Conservation (phyloP, 2,888 invertebrate species). For the Ligdia adustata region DNA sequence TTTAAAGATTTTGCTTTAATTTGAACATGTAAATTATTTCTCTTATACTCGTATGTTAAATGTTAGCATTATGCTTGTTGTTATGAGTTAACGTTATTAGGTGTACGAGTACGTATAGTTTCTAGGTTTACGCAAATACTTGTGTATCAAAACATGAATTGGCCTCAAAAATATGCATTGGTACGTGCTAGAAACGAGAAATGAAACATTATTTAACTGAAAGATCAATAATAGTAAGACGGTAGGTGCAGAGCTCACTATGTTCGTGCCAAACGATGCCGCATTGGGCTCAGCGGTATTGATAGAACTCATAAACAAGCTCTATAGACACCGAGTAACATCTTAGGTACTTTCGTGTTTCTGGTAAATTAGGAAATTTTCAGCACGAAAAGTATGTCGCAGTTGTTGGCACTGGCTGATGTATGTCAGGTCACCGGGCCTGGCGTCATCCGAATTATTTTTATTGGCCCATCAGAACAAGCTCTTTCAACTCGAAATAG, state of each 20-base stretch:
- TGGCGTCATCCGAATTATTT: slow-evolving; percentile 67
- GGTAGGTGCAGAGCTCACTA: slow-evolving; percentile 1
- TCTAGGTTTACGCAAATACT: no score
- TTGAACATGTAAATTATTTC: no score
- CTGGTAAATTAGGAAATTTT: slow-evolving; percentile 53
- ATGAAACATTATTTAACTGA: neutral
- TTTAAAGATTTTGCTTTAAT: no score
- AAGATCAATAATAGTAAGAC: slow-evolving; percentile 6
- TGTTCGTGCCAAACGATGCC: slow-evolving; percentile 6
- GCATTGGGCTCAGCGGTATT: slow-evolving; percentile 7
- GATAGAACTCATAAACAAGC: slow-evolving; percentile 13
- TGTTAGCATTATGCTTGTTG: no score
- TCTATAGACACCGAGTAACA: slow-evolving; percentile 9
- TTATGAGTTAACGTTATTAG: no score
- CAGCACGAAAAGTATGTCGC: slow-evolving; percentile 63
- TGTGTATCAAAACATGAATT: no score
- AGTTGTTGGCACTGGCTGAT: slow-evolving; percentile 64
- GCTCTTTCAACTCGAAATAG: slow-evolving; percentile 42
- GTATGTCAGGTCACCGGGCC: slow-evolving; percentile 67
- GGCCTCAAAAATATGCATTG: no score
- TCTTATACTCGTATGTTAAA: no score
- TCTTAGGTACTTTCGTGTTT: slow-evolving; percentile 27
- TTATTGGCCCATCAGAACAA: slow-evolving; percentile 60
- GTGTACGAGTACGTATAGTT: no score
- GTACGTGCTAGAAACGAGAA: neutral